Conservation (phyloP, 2,113 vertebrate species). For the Peromyscus leucopus region DNA sequence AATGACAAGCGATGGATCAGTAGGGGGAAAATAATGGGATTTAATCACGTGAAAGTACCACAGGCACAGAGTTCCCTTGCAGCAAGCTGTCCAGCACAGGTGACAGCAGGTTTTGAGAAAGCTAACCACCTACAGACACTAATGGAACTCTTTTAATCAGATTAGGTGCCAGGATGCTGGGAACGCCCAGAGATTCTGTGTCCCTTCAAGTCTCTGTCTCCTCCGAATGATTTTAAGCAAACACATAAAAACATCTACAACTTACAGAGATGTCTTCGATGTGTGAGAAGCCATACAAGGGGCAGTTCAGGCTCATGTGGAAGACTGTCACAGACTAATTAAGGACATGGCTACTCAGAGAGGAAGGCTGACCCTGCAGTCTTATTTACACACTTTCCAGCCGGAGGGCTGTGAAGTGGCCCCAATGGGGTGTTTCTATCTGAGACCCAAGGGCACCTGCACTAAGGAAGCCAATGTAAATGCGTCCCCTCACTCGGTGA, state of each 20-base stretch:
- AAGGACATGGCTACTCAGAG: slow-evolving; percentile 56
- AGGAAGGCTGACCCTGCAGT: slow-evolving; percentile 70
- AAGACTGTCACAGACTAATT: slow-evolving; percentile 74
- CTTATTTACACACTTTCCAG: slow-evolving; percentile 77
- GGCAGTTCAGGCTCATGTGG: slow-evolving; percentile 44
- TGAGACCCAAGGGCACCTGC: slow-evolving; percentile 74
- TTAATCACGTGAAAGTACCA: slow-evolving; percentile 74
- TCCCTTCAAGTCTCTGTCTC: not conserved
- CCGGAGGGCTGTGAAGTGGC: slow-evolving; percentile 68
- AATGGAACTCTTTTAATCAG: slow-evolving; percentile 36
- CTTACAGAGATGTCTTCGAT: slow-evolving; percentile 2
- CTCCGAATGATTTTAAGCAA: slow-evolving; percentile 58
- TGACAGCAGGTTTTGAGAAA: slow-evolving; percentile 59
- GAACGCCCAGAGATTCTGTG: slow-evolving; percentile 43
- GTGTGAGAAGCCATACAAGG: slow-evolving; percentile 12
- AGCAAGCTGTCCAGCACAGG: slow-evolving; percentile 53
- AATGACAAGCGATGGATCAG: slow-evolving; percentile 78
- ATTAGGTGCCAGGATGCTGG: slow-evolving; percentile 24
- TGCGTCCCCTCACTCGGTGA: slow-evolving; percentile 75
- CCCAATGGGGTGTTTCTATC: slow-evolving; percentile 66
- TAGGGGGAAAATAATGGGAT: slow-evolving; percentile 78
- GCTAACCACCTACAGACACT: slow-evolving; percentile 10
- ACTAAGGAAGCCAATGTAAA: slow-evolving; percentile 66
- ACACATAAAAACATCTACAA: slow-evolving; percentile 43
- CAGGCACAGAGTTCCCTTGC: slow-evolving; percentile 59